A percentile compares a stretch with the other conserved stretches of the same genome.
Conservation (phyloP, 2,797 vertebrate species). For the Sebastes paucispinis region DNA sequence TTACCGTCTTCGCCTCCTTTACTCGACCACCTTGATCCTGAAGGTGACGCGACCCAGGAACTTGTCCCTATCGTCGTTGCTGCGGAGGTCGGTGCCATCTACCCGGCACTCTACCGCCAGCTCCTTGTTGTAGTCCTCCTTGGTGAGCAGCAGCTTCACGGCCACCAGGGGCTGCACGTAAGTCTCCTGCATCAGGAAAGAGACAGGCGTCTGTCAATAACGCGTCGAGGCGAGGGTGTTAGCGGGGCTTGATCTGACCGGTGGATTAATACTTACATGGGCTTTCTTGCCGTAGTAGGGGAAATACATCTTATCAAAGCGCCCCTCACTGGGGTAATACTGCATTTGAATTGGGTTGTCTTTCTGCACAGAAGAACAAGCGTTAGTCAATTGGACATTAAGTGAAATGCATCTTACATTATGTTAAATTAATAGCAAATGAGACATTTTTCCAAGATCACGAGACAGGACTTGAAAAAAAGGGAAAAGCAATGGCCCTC, state of each 20-base stretch:
- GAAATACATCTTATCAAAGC: conserved; percentile 94
- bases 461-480: conserved; percentile 34
- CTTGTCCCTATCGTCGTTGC: conserved; percentile 92
- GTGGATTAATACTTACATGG: conserved; percentile 87
- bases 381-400: background rate
- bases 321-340: conserved; percentile 86
- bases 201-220: conserved; percentile 35
- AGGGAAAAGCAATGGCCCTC: conserved; percentile 23
- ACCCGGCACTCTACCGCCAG: conserved; percentile 91
- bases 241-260: background rate
- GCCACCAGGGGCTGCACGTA: conserved; percentile 95
- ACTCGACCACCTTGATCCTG: conserved; percentile 87
- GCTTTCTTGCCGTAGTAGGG: conserved; percentile 95
- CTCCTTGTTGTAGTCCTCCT: conserved; percentile 85
- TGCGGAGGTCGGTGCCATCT: conserved; percentile 88
- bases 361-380: conserved; percentile 73
- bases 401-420: background rate
- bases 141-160: conserved; percentile 85
- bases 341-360: conserved; percentile 72
- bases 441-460: conserved; percentile 22
- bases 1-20: conserved; percentile 36
- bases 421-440: background rate
- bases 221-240: background rate
- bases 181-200: conserved; percentile 77
- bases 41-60: conserved; percentile 94